These are phyloP conservation scores for Chaetops frenatus DNA, from an alignment of 2,113 vertebrate genomes.

Conservation along the genomic window DNA sequence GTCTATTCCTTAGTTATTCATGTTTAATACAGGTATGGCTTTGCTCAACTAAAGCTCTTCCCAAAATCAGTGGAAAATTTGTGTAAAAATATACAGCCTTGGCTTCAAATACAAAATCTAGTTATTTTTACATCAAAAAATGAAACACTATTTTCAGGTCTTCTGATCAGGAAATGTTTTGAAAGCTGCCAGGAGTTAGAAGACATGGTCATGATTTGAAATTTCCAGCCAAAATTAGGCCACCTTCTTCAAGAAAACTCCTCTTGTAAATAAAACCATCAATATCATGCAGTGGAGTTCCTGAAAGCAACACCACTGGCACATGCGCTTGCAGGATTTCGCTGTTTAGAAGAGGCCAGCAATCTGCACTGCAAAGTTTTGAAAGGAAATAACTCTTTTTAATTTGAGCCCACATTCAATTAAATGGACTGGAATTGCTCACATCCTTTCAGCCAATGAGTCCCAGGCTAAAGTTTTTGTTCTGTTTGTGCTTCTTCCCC, in stretches of 20 bases:
- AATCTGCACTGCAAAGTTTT: constrained; percentile 24
- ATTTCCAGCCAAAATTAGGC: background rate
- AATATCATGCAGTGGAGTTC: background rate
- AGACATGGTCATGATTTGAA: background rate
- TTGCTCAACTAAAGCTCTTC: background rate
- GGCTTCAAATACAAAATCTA: background rate
- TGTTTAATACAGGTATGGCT: background rate
- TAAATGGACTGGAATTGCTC: background rate
- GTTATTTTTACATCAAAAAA: background rate
- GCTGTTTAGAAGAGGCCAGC: background rate
- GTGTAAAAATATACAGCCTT: background rate
- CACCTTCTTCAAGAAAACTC: background rate
- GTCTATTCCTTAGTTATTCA: background rate
- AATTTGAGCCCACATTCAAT: constrained; percentile 23
- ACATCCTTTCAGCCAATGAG: constrained; percentile 23
- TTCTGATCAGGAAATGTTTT: background rate
- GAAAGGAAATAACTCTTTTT: constrained; percentile 24
- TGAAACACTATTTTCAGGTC: background rate
- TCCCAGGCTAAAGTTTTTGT: constrained; percentile 11
- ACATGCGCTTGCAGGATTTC: background rate
- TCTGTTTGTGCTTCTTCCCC: background rate
- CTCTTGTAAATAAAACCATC: background rate
- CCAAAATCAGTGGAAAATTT: background rate
- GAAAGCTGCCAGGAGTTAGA: background rate
- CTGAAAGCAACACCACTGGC: background rate